These are phyloP conservation scores for Drosophila meridiana DNA, from an alignment of 2,888 invertebrate genomes.

Conservation along the genomic window DNA sequence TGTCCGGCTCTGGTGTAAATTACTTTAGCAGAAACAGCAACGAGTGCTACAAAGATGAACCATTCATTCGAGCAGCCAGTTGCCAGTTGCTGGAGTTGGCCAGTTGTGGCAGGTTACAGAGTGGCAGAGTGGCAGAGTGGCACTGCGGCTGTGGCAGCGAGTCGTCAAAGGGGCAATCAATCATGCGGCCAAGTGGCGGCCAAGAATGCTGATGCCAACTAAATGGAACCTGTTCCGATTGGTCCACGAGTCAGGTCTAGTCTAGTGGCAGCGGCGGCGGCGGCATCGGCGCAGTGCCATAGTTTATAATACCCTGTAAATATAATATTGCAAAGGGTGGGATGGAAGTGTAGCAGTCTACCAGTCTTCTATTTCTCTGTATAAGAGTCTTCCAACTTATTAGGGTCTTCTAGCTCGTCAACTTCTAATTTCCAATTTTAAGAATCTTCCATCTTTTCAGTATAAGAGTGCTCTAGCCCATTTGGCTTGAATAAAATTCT, in stretches of 20 bases:
- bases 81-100: conserved; percentile 28
- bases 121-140: conserved; percentile 29
- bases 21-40: conserved; percentile 55
- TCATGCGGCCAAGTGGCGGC: conserved; percentile 71
- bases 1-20: conserved; percentile 59
- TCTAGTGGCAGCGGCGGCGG: background rate
- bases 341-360: background rate
- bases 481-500: no score
- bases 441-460: no score
- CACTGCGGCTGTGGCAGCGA: conserved; percentile 33
- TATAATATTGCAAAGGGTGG: background rate
- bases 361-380: no score
- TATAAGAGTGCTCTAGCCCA: no score
- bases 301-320: conserved; percentile 28
- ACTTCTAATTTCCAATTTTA: no score
- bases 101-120: conserved; percentile 48
- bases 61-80: conserved; percentile 44
- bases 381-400: no score
- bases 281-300: conserved; percentile 34
- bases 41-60: conserved; percentile 39
- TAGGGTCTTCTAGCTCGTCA: no score
- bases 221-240: conserved; percentile 75
- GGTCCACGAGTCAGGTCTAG: conserved; percentile 17
- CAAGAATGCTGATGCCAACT: conserved; percentile 58
- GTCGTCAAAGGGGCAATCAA: conserved; percentile 82